Evolutionary conservation across 35 echinoderm and acorn worm species (phyloP).

Genomic region (Apostichopus californicus): DNA sequence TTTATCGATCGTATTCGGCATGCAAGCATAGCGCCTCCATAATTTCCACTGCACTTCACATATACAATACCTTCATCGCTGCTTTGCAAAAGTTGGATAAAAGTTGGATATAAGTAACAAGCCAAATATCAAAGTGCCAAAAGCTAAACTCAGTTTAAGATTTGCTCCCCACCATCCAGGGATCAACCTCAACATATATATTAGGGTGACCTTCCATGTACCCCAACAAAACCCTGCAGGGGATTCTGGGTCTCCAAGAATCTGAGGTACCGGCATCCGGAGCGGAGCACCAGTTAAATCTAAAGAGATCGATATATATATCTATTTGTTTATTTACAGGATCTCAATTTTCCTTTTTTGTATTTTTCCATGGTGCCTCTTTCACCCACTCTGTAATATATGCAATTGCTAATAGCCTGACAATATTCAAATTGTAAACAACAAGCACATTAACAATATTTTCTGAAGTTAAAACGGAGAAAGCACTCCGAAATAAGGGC

Average conservation of each 20-base stretch:
- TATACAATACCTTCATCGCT: no score
- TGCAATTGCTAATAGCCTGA: neutral
- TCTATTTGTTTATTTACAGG: neutral
- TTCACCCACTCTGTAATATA: neutral
- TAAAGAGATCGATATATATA: neutral
- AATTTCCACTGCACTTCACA: no score
- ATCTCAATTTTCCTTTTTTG: slow-evolving; percentile 1
- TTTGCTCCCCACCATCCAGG: neutral
- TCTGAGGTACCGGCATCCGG: neutral
- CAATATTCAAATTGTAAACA: slow-evolving; percentile 9
- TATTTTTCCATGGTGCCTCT: neutral
- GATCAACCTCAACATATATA: neutral
- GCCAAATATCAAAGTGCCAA: neutral
- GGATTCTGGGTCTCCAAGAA: slow-evolving; percentile 6
- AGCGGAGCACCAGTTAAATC: neutral
- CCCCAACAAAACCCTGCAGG: slow-evolving; percentile 5
- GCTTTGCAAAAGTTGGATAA: no score
- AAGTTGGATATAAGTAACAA: no score
- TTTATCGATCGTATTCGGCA: no score
- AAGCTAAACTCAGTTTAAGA: neutral
- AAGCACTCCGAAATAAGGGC: neutral
- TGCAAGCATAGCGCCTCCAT: no score
- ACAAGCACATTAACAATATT: neutral
- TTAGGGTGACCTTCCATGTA: neutral
- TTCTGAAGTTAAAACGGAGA: neutral